Conservation (phyloP, 2,888 invertebrate species). For the Aromia moschata region DNA sequence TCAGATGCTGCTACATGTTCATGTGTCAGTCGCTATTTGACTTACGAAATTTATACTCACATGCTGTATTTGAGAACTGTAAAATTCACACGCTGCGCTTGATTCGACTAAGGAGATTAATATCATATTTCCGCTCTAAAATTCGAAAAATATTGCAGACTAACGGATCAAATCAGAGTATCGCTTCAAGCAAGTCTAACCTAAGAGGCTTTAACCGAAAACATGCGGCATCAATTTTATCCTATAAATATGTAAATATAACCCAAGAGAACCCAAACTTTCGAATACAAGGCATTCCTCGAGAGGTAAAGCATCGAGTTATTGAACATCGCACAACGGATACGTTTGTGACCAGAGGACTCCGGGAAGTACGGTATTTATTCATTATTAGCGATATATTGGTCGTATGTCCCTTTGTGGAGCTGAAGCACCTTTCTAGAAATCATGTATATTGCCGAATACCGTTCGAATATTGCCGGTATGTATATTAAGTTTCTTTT, state of each 20-base stretch:
- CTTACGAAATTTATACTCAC: no score
- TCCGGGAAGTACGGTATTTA: conserved; percentile 11
- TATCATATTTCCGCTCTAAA: no score
- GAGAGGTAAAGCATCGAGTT: conserved; percentile 7
- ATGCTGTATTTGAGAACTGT: no score
- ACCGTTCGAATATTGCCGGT: not conserved
- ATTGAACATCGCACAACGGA: conserved; percentile 14
- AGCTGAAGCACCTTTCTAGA: conserved; percentile 4
- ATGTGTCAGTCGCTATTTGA: no score
- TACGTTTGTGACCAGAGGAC: conserved; percentile 17
- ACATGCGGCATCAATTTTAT: conserved; percentile 9
- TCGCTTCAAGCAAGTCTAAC: not conserved
- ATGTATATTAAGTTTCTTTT: not conserved
- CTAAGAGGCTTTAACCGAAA: conserved; percentile 15
- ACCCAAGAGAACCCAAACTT: conserved; percentile 4
- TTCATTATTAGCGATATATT: conserved; percentile 15
- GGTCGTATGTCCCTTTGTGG: conserved; percentile 1
- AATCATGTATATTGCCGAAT: conserved; percentile 3
- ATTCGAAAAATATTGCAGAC: no score
- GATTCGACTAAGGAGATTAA: not conserved
- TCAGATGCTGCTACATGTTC: no score
- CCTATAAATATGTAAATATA: conserved; percentile 20
- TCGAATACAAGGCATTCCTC: conserved; percentile 11
- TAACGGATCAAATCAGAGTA: not conserved
- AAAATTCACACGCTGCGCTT: not conserved